These are phyloP conservation scores for Bradysia coprophila DNA, from an alignment of 1,140 invertebrate genomes.

Conservation along the genomic window DNA sequence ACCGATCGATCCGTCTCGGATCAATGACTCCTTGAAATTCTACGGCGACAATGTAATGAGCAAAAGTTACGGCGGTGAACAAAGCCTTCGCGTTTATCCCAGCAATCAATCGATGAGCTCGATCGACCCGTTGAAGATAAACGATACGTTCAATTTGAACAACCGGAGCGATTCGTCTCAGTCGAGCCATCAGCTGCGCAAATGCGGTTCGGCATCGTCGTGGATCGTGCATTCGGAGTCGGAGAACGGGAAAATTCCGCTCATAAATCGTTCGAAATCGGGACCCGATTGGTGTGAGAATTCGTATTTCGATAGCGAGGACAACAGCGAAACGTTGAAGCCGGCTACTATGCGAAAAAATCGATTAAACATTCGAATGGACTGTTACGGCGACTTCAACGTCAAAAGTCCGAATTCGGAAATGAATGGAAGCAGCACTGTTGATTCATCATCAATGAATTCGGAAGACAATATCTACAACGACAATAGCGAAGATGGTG, in stretches of 20 bases:
- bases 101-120: not conserved
- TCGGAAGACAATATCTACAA: constrained; percentile 17
- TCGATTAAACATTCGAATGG: constrained; percentile 22
- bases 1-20: constrained; percentile 27
- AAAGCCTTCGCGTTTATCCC: constrained; percentile 10
- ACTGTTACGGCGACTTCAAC: constrained; percentile 18
- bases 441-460: constrained; percentile 8
- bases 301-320: constrained; percentile 16
- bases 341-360: constrained; percentile 18
- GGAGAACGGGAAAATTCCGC: constrained; percentile 17
- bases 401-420: constrained; percentile 9
- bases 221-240: not conserved
- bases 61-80: constrained; percentile 22
- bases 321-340: constrained; percentile 11
- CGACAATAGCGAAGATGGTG: constrained; percentile 20
- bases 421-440: constrained; percentile 14
- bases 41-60: constrained; percentile 24
- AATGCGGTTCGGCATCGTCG: constrained; percentile 16
- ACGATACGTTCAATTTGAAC: constrained; percentile 16
- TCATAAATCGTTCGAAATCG: constrained; percentile 42
- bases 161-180: constrained; percentile 7
- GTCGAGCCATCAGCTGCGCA: constrained; percentile 19
- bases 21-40: constrained; percentile 25
- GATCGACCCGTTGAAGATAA: constrained; percentile 19
- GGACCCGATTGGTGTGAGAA: constrained; percentile 35